Conservation (phyloP, 2,888 invertebrate genomes). For the Drosophila sordidula region DNA sequence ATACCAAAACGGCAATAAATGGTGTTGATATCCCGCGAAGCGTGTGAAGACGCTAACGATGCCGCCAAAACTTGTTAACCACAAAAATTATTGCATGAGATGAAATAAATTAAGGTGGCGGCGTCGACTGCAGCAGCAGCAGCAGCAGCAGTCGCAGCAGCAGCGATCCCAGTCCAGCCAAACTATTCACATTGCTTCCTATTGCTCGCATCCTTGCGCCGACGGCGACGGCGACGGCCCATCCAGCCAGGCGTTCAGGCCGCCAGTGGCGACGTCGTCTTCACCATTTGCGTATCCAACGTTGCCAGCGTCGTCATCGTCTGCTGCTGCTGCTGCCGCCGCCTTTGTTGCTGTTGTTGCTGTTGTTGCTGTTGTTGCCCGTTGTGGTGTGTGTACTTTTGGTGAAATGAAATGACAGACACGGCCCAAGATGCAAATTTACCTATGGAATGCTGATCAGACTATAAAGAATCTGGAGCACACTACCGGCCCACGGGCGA, state of each 20-base stretch:
- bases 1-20: constrained; percentile 82
- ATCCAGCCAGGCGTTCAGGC: constrained; percentile 81
- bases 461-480: constrained; percentile 37
- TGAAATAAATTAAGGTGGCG: constrained; percentile 83
- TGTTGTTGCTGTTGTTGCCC: constrained; percentile 30
- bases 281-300: constrained; percentile 33
- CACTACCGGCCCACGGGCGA: constrained; percentile 31
- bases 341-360: constrained; percentile 41
- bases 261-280: constrained; percentile 73
- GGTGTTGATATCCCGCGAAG: constrained; percentile 84
- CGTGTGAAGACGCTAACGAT: constrained; percentile 83
- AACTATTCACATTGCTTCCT: constrained; percentile 78
- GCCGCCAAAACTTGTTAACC: constrained; percentile 84
- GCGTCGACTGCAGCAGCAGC: constrained; percentile 75
- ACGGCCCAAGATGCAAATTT: constrained; percentile 78
- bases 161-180: constrained; percentile 52
- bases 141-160: constrained; percentile 26
- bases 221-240: constrained; percentile 47
- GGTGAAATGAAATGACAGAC: constrained; percentile 81
- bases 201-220: constrained; percentile 79
- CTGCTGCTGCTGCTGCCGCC: constrained; percentile 33
- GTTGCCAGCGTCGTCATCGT: constrained; percentile 38
- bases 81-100: constrained; percentile 83
- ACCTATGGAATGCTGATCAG: constrained; percentile 74
- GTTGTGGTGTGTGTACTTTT: constrained; percentile 71